Evolutionary conservation across 2,797 vertebrate genomes (phyloP).

Genomic region (Trichosurus vulpecula): DNA sequence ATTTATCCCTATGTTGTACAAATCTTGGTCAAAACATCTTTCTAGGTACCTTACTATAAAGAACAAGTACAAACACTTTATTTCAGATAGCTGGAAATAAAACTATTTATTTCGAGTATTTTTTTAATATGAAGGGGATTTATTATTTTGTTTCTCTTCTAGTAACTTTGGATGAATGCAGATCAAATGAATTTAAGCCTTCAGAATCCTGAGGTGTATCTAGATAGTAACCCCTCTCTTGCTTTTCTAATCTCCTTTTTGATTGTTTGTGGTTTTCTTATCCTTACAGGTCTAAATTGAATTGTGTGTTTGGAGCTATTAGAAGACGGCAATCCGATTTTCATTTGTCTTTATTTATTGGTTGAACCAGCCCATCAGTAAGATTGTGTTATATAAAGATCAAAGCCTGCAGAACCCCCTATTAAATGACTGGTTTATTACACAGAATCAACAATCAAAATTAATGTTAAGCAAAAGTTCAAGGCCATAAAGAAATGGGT

Average conservation of each 20-base stretch:
- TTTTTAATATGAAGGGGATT: conserved; percentile 7
- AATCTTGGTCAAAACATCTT: conserved; percentile 28
- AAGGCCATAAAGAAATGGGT: conserved; percentile 52
- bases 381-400: conserved; percentile 48
- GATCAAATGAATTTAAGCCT: conserved; percentile 57
- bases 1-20: neutral
- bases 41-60: neutral
- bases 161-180: conserved; percentile 45
- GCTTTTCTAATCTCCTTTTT: conserved; percentile 50
- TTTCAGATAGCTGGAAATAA: conserved; percentile 46
- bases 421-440: conserved; percentile 48
- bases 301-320: conserved; percentile 23
- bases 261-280: conserved; percentile 31
- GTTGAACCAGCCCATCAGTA: conserved; percentile 13
- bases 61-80: conserved; percentile 33
- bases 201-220: conserved; percentile 40
- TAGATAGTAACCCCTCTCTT: conserved; percentile 37
- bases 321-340: conserved; percentile 52
- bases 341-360: conserved; percentile 67
- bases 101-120: conserved; percentile 22
- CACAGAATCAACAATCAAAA: conserved; percentile 46
- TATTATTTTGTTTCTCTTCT: conserved; percentile 45
- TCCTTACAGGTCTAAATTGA: conserved; percentile 40
- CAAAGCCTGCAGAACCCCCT: neutral
- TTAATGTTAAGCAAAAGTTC: conserved; percentile 61